Conservation (phyloP, 2,113 vertebrate species). For the Microtus pennsylvanicus region DNA sequence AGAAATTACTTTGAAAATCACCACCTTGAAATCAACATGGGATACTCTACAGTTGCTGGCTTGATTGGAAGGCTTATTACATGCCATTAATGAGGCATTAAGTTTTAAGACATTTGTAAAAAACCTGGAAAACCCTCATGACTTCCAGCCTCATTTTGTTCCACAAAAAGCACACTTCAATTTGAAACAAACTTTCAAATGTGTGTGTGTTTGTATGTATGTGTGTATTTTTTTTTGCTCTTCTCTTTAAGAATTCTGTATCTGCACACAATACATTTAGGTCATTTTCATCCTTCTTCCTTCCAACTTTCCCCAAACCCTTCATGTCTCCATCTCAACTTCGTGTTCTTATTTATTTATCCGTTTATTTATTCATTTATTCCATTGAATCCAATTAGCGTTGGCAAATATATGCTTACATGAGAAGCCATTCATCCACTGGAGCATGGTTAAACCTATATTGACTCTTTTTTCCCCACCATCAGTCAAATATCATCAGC, state of each 20-base stretch:
- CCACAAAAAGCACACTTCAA: background rate
- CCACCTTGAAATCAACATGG: background rate
- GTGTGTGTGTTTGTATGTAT: no score
- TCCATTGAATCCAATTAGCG: background rate
- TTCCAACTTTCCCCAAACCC: background rate
- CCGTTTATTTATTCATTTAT: no score
- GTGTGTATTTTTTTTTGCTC: background rate
- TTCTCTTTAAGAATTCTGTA: background rate
- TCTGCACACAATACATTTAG: background rate
- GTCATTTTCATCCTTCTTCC: background rate
- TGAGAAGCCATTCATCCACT: background rate
- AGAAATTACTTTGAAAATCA: slow-evolving; percentile 43
- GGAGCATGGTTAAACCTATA: background rate
- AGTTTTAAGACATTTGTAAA: slow-evolving; percentile 18
- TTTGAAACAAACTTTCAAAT: background rate
- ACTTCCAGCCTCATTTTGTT: background rate
- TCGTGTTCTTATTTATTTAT: background rate
- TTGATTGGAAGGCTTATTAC: background rate
- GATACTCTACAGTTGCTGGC: background rate
- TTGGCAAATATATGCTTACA: background rate
- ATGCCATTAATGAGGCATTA: background rate
- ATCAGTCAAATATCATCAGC: background rate
- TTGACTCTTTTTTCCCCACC: background rate
- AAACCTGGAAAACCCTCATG: background rate
- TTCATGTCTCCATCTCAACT: background rate